Percentiles rank a stretch among this genome's conserved stretches.
Evolutionary conservation across 2,888 invertebrate genomes (phyloP).

Genomic region (Parascotia fuliginaria): DNA sequence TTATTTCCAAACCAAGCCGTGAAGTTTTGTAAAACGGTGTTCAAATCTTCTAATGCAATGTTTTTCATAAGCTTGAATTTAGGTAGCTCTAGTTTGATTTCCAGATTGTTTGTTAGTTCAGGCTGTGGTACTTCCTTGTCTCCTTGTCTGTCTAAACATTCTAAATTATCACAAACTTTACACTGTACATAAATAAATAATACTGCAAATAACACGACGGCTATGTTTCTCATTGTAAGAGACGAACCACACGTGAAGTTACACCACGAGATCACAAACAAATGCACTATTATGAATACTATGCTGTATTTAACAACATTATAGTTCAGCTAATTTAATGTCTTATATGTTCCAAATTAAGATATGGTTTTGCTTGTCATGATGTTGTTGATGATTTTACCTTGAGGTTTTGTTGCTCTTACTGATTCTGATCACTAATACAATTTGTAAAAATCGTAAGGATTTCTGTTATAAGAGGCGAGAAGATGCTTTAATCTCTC

Average conservation of each 20-base stretch:
- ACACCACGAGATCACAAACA: constrained; percentile 56
- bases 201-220: constrained; percentile 33
- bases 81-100: constrained; percentile 36
- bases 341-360: constrained; percentile 10
- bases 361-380: constrained; percentile 23
- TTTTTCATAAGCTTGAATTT: constrained; percentile 46
- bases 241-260: constrained; percentile 59
- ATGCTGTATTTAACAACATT: constrained; percentile 21
- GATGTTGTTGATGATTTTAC: constrained; percentile 39
- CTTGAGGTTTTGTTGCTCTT: constrained; percentile 64
- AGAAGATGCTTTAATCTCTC: too few relatives aligned
- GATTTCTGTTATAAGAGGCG: constrained; percentile 20
- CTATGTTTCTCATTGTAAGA: constrained; percentile 50
- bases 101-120: constrained; percentile 32
- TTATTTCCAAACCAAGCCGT: constrained; percentile 55
- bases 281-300: constrained; percentile 57
- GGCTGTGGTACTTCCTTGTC: constrained; percentile 44
- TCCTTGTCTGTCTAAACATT: constrained; percentile 56
- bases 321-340: background rate
- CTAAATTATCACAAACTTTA: constrained; percentile 58
- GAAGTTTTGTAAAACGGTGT: constrained; percentile 51
- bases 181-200: constrained; percentile 39
- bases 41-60: constrained; percentile 40
- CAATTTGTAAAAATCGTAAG: constrained; percentile 55
- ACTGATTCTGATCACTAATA: constrained; percentile 67